Base-by-base conservation (phyloP, 2,797 vertebrate genomes). In the Characodon lateralis region DNA sequence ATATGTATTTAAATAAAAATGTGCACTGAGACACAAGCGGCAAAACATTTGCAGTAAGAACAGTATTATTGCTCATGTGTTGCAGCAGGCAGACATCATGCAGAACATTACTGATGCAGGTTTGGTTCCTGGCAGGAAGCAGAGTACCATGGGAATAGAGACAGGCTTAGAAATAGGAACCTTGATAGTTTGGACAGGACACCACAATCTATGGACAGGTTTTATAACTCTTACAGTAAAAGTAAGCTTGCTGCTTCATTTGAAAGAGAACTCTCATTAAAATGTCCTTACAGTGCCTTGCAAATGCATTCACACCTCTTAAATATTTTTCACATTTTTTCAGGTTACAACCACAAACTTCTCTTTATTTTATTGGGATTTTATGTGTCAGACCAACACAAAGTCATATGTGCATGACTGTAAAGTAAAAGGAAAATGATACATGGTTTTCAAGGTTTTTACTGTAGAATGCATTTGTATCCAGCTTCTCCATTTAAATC, bases 91-190 rank as follows among this genome's bases (percentile, higher is more conserved):
- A 93, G 88, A 92, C 82, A 73, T 78, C 94, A 94, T 95, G 94
- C 95, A 93, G 74, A 88, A 90, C 83, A 85, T 88, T 85, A 90
- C 85, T 89, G 87, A 91, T 91, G 93, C 90, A 89, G 86, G 86
- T 91, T 86, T 82, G 83, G 83, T 88, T 88, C 92, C 88, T 41
- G 86, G 91, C 85, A 88, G 85, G 77, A 92, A 93, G 93, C 94
- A 93, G 92, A 93, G 89, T 89, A 94, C 90, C 93, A 92, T 86
- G 91, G 93, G 93, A 89, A 89, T 92, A 92, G 89, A 95, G 86
- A 89, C 88, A 85, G 84, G 84, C 82, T 81, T 50, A 56, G 46
- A 50, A 85, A 89, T 75, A 87, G 58, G 77, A 87, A 84, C 89
- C 84, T 78, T 74, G 78, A 80, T 80, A 83, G 66, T 80, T 89